Evolutionary conservation across 2,797 vertebrate species (phyloP).

Genomic region (Telmatherina bonti): DNA sequence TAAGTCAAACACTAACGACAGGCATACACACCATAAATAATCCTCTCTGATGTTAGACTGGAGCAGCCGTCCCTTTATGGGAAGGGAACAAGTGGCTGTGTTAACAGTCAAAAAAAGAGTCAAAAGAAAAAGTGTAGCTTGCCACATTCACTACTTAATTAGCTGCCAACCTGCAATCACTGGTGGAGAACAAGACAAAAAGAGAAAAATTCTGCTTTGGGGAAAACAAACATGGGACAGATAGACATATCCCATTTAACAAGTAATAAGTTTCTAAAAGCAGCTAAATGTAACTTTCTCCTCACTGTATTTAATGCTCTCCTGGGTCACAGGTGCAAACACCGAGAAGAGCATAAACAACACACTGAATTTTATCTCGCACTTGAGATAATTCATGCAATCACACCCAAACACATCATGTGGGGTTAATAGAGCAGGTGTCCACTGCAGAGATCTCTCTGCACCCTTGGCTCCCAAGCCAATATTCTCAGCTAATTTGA

Average conservation of each 20-base stretch:
- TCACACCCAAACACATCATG: conserved; percentile 66
- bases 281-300: conserved; percentile 34
- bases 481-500: conserved; percentile 74
- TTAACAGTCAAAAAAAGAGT: conserved; percentile 66
- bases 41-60: conserved; percentile 57
- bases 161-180: conserved; percentile 68
- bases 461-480: conserved; percentile 62
- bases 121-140: conserved; percentile 51
- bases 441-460: conserved; percentile 67
- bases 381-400: conserved; percentile 60
- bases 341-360: conserved; percentile 35
- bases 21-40: conserved; percentile 73
- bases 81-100: conserved; percentile 59
- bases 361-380: conserved; percentile 27
- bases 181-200: conserved; percentile 53
- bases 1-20: conserved; percentile 77
- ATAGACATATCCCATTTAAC: conserved; percentile 34
- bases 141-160: conserved; percentile 64
- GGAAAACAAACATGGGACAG: conserved; percentile 51
- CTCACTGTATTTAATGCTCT: conserved; percentile 36
- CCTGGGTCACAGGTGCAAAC: conserved; percentile 21
- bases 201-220: conserved; percentile 53
- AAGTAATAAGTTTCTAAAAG: conserved; percentile 45
- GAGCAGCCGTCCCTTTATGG: conserved; percentile 47
- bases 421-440: conserved; percentile 82